These are phyloP conservation scores for Percina caprodes DNA, from an alignment of 2,113 vertebrate genomes.

Conservation along the genomic window DNA sequence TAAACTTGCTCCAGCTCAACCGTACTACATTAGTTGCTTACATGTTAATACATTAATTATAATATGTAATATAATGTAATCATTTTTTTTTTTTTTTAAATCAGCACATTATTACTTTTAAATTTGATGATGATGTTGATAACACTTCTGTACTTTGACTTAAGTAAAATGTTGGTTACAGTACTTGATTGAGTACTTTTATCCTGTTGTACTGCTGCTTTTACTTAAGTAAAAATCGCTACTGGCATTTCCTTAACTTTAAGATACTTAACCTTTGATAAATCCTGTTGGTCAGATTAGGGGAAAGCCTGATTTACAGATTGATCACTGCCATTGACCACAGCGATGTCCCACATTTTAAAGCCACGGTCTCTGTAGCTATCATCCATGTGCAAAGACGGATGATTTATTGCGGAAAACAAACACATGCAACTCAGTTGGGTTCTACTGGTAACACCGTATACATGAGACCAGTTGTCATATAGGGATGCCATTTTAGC, in stretches of 20 bases:
- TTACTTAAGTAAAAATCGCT: background rate
- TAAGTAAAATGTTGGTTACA: background rate
- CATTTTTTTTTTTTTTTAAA: background rate
- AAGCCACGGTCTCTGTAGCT: conserved; percentile 26
- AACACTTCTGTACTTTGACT: background rate
- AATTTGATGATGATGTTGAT: background rate
- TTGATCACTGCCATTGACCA: conserved; percentile 49
- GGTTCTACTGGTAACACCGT: conserved; percentile 35
- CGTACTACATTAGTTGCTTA: background rate
- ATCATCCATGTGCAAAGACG: conserved; percentile 37
- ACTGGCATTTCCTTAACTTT: conserved; percentile 21
- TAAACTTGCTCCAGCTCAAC: background rate
- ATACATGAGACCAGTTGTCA: conserved; percentile 75
- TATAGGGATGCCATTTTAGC: conserved; percentile 67
- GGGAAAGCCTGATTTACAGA: conserved; percentile 30
- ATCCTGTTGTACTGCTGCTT: background rate
- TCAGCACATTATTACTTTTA: background rate
- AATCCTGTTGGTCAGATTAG: conserved; percentile 51
- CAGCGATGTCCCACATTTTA: conserved; percentile 16
- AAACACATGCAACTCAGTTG: conserved; percentile 15
- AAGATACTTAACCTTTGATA: conserved; percentile 17
- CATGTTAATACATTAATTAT: background rate
- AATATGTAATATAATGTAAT: background rate
- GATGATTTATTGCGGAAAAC: conserved; percentile 52
- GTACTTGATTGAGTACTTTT: background rate